These are phyloP conservation scores for Amiota minor DNA, from an alignment of 2,888 invertebrate genomes.

Conservation along the genomic window DNA sequence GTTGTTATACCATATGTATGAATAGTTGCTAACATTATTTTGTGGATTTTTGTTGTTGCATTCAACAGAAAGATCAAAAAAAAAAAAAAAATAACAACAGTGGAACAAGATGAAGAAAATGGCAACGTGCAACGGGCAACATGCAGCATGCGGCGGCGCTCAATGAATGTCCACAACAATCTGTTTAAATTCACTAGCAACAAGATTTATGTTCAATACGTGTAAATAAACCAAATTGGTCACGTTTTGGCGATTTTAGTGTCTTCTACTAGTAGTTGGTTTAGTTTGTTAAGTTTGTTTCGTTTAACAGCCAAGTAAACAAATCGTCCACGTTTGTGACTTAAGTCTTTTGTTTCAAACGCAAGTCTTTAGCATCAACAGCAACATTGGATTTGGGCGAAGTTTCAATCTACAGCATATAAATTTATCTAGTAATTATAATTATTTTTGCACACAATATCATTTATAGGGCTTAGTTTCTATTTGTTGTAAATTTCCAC, in stretches of 20 bases:
- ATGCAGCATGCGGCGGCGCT: not conserved
- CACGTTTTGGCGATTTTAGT: constrained; percentile 70
- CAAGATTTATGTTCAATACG: constrained; percentile 71
- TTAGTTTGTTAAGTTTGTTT: not conserved
- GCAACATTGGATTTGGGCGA: constrained; percentile 18
- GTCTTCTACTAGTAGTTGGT: not conserved
- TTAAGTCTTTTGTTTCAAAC: constrained; percentile 49
- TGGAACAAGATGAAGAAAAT: too few relatives aligned
- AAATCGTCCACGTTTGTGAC: constrained; percentile 41
- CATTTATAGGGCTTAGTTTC: not conserved
- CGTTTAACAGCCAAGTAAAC: not conserved
- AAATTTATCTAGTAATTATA: not conserved
- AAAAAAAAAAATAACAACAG: too few relatives aligned
- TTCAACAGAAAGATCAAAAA: too few relatives aligned
- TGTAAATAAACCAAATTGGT: constrained; percentile 74
- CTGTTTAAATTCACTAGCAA: constrained; percentile 50
- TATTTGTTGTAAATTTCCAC: not conserved
- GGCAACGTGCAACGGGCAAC: too few relatives aligned
- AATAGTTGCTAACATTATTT: too few relatives aligned
- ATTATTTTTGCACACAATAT: constrained; percentile 11
- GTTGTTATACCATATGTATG: too few relatives aligned
- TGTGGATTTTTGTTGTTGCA: too few relatives aligned
- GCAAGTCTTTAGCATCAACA: not conserved
- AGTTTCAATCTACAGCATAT: not conserved
- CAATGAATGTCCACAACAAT: constrained; percentile 33